Percentiles rank a stretch among this genome's conserved stretches.
Conservation (phyloP, 2,113 vertebrate genomes). For the Perca schrenkii region DNA sequence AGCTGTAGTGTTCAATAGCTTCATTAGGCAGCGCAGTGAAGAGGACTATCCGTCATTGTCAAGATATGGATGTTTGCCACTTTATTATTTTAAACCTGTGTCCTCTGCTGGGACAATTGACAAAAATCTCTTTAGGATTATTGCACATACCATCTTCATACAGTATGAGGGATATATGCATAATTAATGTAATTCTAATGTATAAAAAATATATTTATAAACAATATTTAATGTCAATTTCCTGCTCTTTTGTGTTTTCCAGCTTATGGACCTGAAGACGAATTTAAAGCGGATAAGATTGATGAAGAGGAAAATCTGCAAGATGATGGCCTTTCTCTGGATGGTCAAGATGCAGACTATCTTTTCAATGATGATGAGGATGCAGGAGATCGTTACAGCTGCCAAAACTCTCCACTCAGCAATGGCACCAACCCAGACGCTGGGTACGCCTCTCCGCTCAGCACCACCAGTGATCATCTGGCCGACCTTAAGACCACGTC, state of each 20-base stretch:
- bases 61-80: constrained; percentile 84
- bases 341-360: constrained; percentile 92
- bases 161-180: constrained; percentile 4
- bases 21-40: constrained; percentile 79
- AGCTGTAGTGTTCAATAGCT: constrained; percentile 77
- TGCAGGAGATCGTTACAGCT: constrained; percentile 91
- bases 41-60: constrained; percentile 83
- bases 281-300: constrained; percentile 91
- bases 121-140: constrained; percentile 76
- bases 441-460: constrained; percentile 96
- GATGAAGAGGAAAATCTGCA: constrained; percentile 91
- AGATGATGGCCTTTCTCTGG: constrained; percentile 92
- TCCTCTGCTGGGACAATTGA: constrained; percentile 81
- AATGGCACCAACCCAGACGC: constrained; percentile 96
- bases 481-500: constrained; percentile 91
- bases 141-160: constrained; percentile 56
- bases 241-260: constrained; percentile 76
- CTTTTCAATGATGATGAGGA: constrained; percentile 92
- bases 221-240: constrained; percentile 44
- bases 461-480: constrained; percentile 93
- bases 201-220: not conserved
- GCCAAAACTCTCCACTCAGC: constrained; percentile 96
- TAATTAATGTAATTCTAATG: constrained; percentile 19
- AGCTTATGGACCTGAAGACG: constrained; percentile 98
- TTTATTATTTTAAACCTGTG: constrained; percentile 83